Percentiles rank a stretch among this genome's conserved stretches.
phyloP scores from a whole-genome alignment of 2,797 vertebrate species.

The Chelon labrosus region DNA sequence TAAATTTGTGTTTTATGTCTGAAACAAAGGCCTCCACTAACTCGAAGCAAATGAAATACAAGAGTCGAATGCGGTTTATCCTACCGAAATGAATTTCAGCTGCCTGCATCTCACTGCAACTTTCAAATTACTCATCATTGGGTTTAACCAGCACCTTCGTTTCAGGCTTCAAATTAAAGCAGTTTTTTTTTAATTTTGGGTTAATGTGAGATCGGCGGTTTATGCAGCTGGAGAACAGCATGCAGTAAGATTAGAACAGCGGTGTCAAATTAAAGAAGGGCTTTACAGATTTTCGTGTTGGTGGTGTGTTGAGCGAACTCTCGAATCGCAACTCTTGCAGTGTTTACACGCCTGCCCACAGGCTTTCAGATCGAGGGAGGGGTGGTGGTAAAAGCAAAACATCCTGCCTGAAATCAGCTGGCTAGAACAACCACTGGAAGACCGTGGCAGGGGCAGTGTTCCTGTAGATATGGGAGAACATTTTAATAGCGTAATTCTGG shows the following conservation, averaged over 20 bases:
- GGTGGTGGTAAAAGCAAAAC: too few species aligned
- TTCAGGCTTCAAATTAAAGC: slow-evolving; percentile 42
- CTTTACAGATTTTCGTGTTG: too few species aligned
- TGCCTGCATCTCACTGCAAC: background rate
- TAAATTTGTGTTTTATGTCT: background rate
- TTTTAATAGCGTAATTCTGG: too few species aligned
- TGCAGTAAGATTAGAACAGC: slow-evolving; percentile 9
- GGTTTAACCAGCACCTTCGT: slow-evolving; percentile 29
- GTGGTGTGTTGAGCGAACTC: too few species aligned
- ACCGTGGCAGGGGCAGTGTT: too few species aligned
- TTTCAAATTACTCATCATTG: slow-evolving; percentile 17
- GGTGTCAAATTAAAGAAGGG: slow-evolving; percentile 8
- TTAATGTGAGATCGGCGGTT: slow-evolving; percentile 45
- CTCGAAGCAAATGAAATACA: slow-evolving; percentile 12
- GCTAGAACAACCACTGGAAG: too few species aligned
- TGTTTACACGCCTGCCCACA: too few species aligned
- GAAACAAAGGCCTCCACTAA: slow-evolving; percentile 9
- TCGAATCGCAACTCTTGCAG: too few species aligned
- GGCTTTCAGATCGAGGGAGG: too few species aligned
- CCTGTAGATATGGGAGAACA: too few species aligned
- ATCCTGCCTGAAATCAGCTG: too few species aligned
- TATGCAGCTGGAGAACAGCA: slow-evolving; percentile 1
- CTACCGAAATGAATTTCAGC: background rate
- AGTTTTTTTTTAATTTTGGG: slow-evolving; percentile 45
- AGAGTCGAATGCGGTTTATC: slow-evolving; percentile 18